Percentiles rank a stretch among this genome's conserved stretches.
phyloP scores from a whole-genome alignment of 1,140 invertebrate species.

The Drosophila ananassae region DNA sequence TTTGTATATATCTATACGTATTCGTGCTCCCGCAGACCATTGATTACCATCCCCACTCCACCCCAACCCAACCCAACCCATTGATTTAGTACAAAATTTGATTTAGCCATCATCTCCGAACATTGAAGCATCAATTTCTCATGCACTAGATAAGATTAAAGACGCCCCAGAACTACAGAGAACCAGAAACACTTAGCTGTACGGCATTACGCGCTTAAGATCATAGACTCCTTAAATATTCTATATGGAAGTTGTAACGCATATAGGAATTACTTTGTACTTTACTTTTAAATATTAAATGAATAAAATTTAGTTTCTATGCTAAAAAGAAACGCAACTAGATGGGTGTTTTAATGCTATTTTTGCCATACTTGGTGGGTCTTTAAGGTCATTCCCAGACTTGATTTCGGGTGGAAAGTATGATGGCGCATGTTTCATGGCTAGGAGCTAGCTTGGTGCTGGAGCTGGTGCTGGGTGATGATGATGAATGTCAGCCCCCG shows the following conservation, averaged over 20 bases:
- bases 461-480: slow-evolving; percentile 50
- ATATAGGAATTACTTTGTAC: slow-evolving; percentile 32
- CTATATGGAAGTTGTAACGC: slow-evolving; percentile 19
- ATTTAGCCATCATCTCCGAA: slow-evolving; percentile 27
- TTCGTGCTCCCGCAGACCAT: slow-evolving; percentile 10
- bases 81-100: slow-evolving; percentile 69
- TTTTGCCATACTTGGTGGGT: not conserved
- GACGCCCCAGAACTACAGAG: not conserved
- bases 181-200: slow-evolving; percentile 17
- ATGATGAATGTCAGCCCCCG: slow-evolving; percentile 72
- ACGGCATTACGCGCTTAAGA: slow-evolving; percentile 37
- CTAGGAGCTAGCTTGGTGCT: slow-evolving; percentile 65
- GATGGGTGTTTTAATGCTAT: not conserved
- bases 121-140: slow-evolving; percentile 7
- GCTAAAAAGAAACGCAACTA: slow-evolving; percentile 34
- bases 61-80: not conserved
- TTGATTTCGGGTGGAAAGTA: slow-evolving; percentile 55
- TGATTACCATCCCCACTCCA: not conserved
- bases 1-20: slow-evolving; percentile 61
- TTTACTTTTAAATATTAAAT: slow-evolving; percentile 21
- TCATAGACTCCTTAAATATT: slow-evolving; percentile 20
- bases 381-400: slow-evolving; percentile 42
- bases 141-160: slow-evolving; percentile 18
- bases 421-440: slow-evolving; percentile 74
- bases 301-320: slow-evolving; percentile 43